Evolutionary conservation across 2,797 vertebrate species (phyloP), one percentile per base, ranked within the genome.

Genomic region (Hippopotamyrus pictus): DNA sequence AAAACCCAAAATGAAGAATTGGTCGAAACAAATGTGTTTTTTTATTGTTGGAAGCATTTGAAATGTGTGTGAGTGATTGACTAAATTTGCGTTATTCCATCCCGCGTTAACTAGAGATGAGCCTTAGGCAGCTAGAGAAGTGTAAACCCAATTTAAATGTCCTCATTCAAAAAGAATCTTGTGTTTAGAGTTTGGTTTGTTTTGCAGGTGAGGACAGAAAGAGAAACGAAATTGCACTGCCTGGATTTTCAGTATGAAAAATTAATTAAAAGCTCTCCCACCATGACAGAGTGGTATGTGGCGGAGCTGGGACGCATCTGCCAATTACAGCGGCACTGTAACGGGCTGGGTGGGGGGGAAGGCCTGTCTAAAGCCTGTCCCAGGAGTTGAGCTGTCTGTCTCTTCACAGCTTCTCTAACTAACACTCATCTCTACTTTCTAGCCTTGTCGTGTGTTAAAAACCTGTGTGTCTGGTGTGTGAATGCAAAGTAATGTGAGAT

Each of bases 401-500:
- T 65, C 57, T 57, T 57, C 79, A 50, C 73, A 76, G 73, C 53
- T 90, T 22, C 87, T 19, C 86, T 84, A 90, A 88, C 89, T 59
- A 83, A 83, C 76, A 79, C 73, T 54, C 86, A 88, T 84, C 54
- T 62, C 73, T 51, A 53, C 86, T 73, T 65, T n/a, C 69, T 76
- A 62, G 22, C 53, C 83, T 73, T 54, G 86, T 84, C 46, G 53
- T 53, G 86, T 65, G 73, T 83, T 90, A 88, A 88, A 89, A 90
- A 88, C 86, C 89, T 84, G 62, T 62, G 41, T 83, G 89, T 90
- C 89, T 88, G 86, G 25, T 83, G 86, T 62, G 54, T 69, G 86
- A 65, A 88, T 88, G 86, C 89, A 90, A 79, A 90, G 89, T 73
- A 84, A 83, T 90, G 89, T 91, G 88, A 90, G 92, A 92, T 92